Percentiles rank a stretch among this genome's conserved stretches.
These are phyloP conservation scores for Pseudorectes ferrugineus DNA, from an alignment of 2,113 vertebrate species.

Conservation along the genomic window DNA sequence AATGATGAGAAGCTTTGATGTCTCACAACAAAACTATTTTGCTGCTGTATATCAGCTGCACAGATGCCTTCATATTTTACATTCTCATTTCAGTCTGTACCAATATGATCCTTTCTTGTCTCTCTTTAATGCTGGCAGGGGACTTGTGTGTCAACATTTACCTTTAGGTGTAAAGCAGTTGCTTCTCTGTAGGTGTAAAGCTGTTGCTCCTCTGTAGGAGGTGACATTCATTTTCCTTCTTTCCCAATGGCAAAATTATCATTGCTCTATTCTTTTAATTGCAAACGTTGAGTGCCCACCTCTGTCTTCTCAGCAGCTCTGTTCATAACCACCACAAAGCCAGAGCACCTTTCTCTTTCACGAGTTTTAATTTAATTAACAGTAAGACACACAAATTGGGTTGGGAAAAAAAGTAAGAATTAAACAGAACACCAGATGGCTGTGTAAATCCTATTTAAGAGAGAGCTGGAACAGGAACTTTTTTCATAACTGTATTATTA, in stretches of 20 bases:
- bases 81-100: background rate
- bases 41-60: background rate
- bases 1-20: background rate
- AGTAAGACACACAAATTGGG: conserved; percentile 29
- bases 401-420: conserved; percentile 9
- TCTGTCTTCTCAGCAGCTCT: background rate
- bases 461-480: conserved; percentile 66
- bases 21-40: background rate
- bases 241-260: background rate
- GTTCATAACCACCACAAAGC: background rate
- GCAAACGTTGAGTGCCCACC: background rate
- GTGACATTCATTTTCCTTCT: background rate
- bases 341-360: conserved; percentile 3
- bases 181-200: background rate
- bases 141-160: background rate
- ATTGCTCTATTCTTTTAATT: background rate
- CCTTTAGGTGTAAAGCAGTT: background rate
- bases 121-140: background rate
- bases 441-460: conserved; percentile 72
- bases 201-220: background rate
- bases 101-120: background rate
- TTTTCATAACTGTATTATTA: conserved; percentile 68
- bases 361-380: conserved; percentile 27
- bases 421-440: conserved; percentile 71
- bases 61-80: background rate